Conservation (phyloP, 2,888 invertebrate genomes). For the Ephialtes manifestator region DNA sequence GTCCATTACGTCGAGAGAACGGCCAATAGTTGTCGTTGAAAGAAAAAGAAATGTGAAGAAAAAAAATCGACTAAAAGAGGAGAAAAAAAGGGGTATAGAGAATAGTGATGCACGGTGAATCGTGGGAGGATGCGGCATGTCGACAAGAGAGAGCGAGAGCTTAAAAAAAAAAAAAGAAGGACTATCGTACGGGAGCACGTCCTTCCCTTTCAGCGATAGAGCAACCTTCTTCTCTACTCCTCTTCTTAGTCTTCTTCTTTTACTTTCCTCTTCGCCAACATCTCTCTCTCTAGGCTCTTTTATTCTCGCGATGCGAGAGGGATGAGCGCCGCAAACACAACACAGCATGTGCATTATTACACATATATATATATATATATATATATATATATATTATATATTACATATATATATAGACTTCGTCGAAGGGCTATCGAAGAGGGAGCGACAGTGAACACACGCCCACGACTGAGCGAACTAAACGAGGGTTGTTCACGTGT, state of each 20-base stretch:
- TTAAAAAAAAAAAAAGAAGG: conserved; percentile 22
- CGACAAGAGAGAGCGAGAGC: conserved; percentile 1
- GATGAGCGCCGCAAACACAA: conserved; percentile 53
- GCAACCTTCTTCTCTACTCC: conserved; percentile 23
- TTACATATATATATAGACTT: neutral
- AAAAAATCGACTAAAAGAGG: neutral
- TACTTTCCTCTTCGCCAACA: conserved; percentile 17
- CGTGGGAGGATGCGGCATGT: conserved; percentile 49
- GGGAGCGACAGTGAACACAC: conserved; percentile 63
- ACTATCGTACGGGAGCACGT: conserved; percentile 17
- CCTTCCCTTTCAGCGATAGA: conserved; percentile 40
- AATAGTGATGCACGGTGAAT: conserved; percentile 18
- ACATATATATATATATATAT: neutral
- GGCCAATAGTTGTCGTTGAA: conserved; percentile 17
- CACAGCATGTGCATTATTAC: neutral
- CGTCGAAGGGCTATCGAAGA: conserved; percentile 16
- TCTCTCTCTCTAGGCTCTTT: conserved; percentile 37
- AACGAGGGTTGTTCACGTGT: conserved; percentile 71
- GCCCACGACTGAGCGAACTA: conserved; percentile 68
- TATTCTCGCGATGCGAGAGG: conserved; percentile 44
- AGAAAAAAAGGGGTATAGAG: conserved; percentile 8
- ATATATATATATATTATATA: neutral
- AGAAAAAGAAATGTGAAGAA: conserved; percentile 5
- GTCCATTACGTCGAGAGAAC: conserved; percentile 2
- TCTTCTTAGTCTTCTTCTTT: conserved; percentile 14